Evolutionary conservation across 1,140 invertebrate species (phyloP), one percentile per base, ranked within the genome.

Genomic region (Nasonia longicornis): DNA sequence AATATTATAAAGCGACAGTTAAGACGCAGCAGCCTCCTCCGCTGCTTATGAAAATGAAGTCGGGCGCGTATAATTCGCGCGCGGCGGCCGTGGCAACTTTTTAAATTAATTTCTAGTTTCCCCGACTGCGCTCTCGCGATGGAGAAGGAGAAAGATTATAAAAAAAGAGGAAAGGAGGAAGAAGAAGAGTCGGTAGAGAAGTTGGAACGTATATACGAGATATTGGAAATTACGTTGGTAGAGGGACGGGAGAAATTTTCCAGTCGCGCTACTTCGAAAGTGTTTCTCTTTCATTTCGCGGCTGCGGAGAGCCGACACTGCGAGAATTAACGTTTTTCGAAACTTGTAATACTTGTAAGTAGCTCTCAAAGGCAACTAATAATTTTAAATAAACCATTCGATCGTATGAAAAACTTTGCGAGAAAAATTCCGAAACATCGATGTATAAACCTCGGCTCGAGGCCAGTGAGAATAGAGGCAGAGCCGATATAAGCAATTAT

Each of bases 21-120:
- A 38, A 80, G 64, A 67, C 71, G 79, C 52, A 16, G 22, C 22
- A 16, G 52, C 6, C 2, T 7, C 45, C 12, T 48, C 12, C 71
- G 42, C 42, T 29, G 31, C 48, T 76, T 71, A 71, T 70, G 74
- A 77, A 77, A 71, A 81, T 77, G 64, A 81, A 81, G 74, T 81
- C 58, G 71, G 42, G 70, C 52, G 77, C 38, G 14, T 48, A 42
- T 71, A 63, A 79, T 72, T 67, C 48, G 20, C 70, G 29, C 14
- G 26, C 26, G 26, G 26, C 26, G 26, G 26, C 1, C 26, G 20
- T 10, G 11, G 31, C 77, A 71, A 80, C 71, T 66, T 80, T 79
- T 80, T 48, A 80, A 67, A 82, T 77, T 78, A 74, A 79, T 76
- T 63, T 52, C 10, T 48, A 71, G 70, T 71, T 42, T 71, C 20